These are phyloP conservation scores for Drosophila albomicans DNA, from an alignment of 1,140 invertebrate genomes.

Conservation along the genomic window DNA sequence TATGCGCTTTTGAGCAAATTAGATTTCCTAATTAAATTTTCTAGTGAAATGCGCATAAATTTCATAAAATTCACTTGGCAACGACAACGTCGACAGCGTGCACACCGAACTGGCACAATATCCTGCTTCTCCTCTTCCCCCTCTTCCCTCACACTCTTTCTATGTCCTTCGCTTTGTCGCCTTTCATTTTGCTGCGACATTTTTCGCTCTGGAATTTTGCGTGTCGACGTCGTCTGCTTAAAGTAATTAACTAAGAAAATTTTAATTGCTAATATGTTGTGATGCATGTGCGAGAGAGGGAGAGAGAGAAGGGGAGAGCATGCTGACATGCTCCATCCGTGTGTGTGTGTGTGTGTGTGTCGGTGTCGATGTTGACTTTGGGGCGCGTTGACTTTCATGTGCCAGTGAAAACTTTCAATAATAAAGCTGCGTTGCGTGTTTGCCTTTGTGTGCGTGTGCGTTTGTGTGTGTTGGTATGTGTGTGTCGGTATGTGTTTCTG, in stretches of 20 bases:
- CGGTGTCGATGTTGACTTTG: conserved; percentile 36
- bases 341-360: conserved; percentile 16
- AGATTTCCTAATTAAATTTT: conserved; percentile 85
- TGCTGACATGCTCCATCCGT: conserved; percentile 29
- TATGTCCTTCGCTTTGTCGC: conserved; percentile 42
- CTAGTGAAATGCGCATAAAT: conserved; percentile 83
- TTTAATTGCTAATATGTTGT: conserved; percentile 85
- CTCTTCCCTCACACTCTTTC: neutral
- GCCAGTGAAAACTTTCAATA: conserved; percentile 59
- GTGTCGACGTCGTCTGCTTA: conserved; percentile 76
- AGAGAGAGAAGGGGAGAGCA: neutral
- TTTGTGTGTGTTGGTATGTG: conserved; percentile 14
- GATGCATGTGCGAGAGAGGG: conserved; percentile 71
- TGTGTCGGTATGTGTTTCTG: neutral
- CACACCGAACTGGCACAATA: conserved; percentile 11
- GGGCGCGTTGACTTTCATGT: conserved; percentile 34
- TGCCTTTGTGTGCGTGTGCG: conserved; percentile 10
- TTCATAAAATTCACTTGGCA: conserved; percentile 76
- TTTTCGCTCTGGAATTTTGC: conserved; percentile 59
- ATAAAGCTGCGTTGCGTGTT: conserved; percentile 27
- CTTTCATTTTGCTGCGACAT: conserved; percentile 70
- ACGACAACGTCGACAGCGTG: conserved; percentile 28
- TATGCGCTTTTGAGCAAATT: conserved; percentile 85
- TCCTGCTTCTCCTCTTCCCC: neutral
- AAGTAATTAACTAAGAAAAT: conserved; percentile 85